A percentile compares a stretch with the other conserved stretches of the same genome.
phyloP scores from a whole-genome alignment of 64 coral and sea anemone species.

The Montipora sp. region DNA sequence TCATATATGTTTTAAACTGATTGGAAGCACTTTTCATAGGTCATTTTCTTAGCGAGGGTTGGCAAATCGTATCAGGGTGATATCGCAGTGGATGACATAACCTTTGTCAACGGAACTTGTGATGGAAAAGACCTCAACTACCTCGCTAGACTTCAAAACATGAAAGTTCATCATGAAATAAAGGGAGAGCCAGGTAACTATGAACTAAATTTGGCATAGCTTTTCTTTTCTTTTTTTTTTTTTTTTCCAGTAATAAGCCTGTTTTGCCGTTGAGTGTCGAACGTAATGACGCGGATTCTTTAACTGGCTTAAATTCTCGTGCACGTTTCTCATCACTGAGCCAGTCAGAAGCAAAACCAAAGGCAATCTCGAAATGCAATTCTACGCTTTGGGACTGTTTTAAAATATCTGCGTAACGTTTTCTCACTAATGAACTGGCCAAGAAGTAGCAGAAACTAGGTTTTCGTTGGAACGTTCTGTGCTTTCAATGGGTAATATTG shows the following conservation, averaged over 20 bases:
- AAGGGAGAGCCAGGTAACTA: constrained; percentile 80
- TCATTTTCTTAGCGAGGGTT: constrained; percentile 63
- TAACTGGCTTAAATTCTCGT: not conserved
- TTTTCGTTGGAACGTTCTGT: no score
- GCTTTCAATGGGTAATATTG: no score
- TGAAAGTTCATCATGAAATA: not conserved
- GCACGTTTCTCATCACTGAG: not conserved
- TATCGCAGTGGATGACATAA: constrained; percentile 84
- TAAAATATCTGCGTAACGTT: no score
- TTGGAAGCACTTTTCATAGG: not conserved
- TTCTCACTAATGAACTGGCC: no score
- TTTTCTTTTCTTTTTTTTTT: no score
- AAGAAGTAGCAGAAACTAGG: no score
- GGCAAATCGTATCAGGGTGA: constrained; percentile 80
- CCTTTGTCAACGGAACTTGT: constrained; percentile 83
- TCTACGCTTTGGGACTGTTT: no score
- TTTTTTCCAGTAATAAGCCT: no score
- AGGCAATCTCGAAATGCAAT: no score
- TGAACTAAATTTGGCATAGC: not conserved
- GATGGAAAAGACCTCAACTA: constrained; percentile 68
- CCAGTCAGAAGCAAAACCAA: no score
- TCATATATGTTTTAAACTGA: not conserved
- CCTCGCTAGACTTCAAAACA: not conserved
- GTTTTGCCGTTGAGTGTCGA: no score
- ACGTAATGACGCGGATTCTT: no score